phyloP scores from a whole-genome alignment of 1,140 invertebrate species.

The Drosophila simulans region DNA sequence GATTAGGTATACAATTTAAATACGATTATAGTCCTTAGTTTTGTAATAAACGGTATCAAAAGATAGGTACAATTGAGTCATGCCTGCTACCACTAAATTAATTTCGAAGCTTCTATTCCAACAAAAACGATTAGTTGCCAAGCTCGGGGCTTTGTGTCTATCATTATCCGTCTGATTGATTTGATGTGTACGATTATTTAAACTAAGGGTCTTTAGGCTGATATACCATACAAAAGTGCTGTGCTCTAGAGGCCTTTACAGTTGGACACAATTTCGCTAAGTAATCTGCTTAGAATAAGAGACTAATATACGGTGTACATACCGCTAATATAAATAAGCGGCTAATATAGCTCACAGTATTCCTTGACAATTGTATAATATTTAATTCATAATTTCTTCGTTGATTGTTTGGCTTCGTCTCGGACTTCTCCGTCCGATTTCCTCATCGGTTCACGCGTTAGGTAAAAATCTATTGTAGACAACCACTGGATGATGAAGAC shows the following conservation, averaged over 20 bases:
- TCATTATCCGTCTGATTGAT: constrained; percentile 14
- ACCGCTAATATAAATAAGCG: constrained; percentile 50
- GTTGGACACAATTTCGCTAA: constrained; percentile 75
- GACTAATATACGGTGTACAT: constrained; percentile 51
- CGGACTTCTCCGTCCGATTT: constrained; percentile 1
- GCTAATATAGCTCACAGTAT: constrained; percentile 78
- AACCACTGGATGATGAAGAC: constrained; percentile 78
- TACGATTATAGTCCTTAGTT: constrained; percentile 82
- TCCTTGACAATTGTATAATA: constrained; percentile 47
- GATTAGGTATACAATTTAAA: constrained; percentile 67
- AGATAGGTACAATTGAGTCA: constrained; percentile 82
- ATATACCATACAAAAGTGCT: constrained; percentile 42
- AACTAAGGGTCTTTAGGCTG: constrained; percentile 59
- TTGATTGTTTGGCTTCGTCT: constrained; percentile 75
- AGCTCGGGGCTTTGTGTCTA: constrained; percentile 20
- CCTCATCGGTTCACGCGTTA: constrained; percentile 1
- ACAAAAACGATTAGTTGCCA: constrained; percentile 41
- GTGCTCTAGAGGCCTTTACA: constrained; percentile 50
- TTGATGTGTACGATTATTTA: constrained; percentile 37
- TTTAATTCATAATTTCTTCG: constrained; percentile 64
- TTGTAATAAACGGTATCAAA: constrained; percentile 83
- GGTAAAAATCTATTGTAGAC: constrained; percentile 62
- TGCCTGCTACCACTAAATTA: constrained; percentile 74
- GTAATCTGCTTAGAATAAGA: constrained; percentile 52
- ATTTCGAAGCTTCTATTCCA: constrained; percentile 53